Base-by-base conservation (phyloP, 2,113 vertebrate species). In the Recurvirostra avosetta region DNA sequence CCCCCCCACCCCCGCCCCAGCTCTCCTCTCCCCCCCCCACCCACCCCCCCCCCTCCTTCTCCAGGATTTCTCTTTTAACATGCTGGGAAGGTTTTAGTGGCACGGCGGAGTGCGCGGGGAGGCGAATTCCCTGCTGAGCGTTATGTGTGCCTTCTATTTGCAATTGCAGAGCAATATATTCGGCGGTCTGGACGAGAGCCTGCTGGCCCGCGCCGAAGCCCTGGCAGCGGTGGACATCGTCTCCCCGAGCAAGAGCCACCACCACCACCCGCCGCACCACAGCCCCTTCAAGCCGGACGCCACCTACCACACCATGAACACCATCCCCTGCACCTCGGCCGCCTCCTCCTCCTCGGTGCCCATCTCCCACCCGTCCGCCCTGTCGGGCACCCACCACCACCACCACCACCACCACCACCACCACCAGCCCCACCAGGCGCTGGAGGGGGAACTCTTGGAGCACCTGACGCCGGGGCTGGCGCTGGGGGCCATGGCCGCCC, bases 161-260 rank as follows among this genome's bases (percentile, higher is more conserved):
- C 99, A 99, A 99, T 99, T 99, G 98, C 99, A 99, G 99, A 99
- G 99, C 99, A 99, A 99, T 99, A 99, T 99, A 99, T 99, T 99
- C 99, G 99, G 99, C 96, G 99, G 99, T 98, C 99, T 99, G 99
- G 99, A 99, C 99, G 99, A 99, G 99, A 99, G 99, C 98, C 98
- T 99, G 98, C 98, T 99, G 99, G 99, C 99, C 98, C 99, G 99
- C 95, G 99, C 99, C 86, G 99, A 99, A 99, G 99, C 99, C 98
- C 99, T 99, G 98, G 99, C 99, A 97, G 99, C 99, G 95, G 99
- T 99, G 99, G 99, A 99, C 98, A 99, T 99, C 98, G 99, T 98
- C 97, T 99, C 99, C 95, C 99, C 99, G 97, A 99, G 97, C 98
- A 99, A 99, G 98, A 99, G 98, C 98, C 99, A 99, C 98, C 99